These are phyloP conservation scores for Junonia oenone DNA, from an alignment of 2,888 invertebrate genomes.

Conservation along the genomic window DNA sequence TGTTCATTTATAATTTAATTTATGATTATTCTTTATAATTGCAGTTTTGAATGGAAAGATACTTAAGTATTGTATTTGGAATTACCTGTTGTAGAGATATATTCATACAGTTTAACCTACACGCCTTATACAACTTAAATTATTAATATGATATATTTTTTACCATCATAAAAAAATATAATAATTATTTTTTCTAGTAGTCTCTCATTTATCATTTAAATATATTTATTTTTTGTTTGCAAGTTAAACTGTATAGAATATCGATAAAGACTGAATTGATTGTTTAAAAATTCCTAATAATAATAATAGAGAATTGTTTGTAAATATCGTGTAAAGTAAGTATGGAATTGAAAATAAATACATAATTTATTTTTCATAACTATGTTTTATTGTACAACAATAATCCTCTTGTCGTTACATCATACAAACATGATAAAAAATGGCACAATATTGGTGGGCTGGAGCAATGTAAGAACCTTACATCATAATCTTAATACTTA, in stretches of 20 bases:
- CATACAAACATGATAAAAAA: constrained; percentile 27
- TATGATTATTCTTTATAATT: constrained; percentile 22
- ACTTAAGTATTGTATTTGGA: constrained; percentile 29
- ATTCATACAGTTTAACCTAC: constrained; percentile 35
- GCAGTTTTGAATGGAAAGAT: constrained; percentile 26
- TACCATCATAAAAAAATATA: background rate
- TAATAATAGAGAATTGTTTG: constrained; percentile 52
- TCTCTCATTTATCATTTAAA: constrained; percentile 34
- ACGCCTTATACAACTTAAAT: constrained; percentile 14
- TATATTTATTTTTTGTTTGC: constrained; percentile 23
- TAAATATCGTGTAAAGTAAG: constrained; percentile 58
- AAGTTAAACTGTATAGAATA: constrained; percentile 67
- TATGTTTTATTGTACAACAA: constrained; percentile 27
- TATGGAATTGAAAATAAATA: constrained; percentile 65
- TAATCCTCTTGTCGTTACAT: constrained; percentile 11
- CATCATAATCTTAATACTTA: background rate
- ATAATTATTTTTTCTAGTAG: constrained; percentile 4
- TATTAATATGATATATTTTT: background rate
- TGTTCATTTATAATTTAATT: constrained; percentile 25
- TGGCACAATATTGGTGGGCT: constrained; percentile 33
- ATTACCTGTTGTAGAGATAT: constrained; percentile 26
- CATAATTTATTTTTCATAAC: constrained; percentile 67
- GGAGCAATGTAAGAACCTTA: background rate
- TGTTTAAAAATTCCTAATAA: constrained; percentile 56
- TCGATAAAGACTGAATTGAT: constrained; percentile 71